Evolutionary conservation across 2,113 vertebrate species (phyloP).

Genomic region (Callionymus lyra): DNA sequence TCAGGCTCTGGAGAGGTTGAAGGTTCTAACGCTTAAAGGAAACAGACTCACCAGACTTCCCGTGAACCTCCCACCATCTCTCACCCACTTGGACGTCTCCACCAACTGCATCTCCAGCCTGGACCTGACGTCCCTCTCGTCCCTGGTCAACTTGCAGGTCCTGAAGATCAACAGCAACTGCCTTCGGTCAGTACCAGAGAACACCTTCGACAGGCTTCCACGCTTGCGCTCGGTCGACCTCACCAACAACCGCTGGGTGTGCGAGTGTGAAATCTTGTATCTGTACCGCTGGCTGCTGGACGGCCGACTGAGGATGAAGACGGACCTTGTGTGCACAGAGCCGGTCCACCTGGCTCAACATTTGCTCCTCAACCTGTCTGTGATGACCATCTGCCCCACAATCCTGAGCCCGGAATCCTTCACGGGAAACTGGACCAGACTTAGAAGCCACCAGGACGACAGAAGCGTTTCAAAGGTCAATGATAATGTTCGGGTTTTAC

Average conservation of each 20-base stretch:
- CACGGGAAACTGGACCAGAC: slow-evolving; percentile 11
- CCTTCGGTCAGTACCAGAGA: slow-evolving; percentile 60
- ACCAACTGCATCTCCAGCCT: slow-evolving; percentile 63
- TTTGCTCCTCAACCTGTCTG: slow-evolving; percentile 58
- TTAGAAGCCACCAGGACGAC: background rate
- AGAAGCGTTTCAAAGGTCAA: slow-evolving; percentile 1
- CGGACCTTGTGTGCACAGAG: slow-evolving; percentile 57
- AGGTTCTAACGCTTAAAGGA: slow-evolving; percentile 58
- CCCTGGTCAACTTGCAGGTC: slow-evolving; percentile 62
- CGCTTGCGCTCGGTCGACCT: slow-evolving; percentile 57
- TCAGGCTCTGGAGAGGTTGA: slow-evolving; percentile 43
- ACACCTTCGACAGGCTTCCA: slow-evolving; percentile 52
- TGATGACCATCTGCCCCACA: slow-evolving; percentile 58
- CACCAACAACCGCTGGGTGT: slow-evolving; percentile 65
- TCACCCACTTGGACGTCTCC: slow-evolving; percentile 64
- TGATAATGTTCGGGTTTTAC: slow-evolving; percentile 3
- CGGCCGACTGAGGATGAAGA: slow-evolving; percentile 48
- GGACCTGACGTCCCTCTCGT: slow-evolving; percentile 50
- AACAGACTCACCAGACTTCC: slow-evolving; percentile 60
- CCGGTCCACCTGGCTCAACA: slow-evolving; percentile 59
- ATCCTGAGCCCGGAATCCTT: slow-evolving; percentile 34
- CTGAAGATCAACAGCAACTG: slow-evolving; percentile 70
- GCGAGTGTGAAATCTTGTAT: slow-evolving; percentile 68
- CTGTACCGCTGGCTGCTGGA: slow-evolving; percentile 64
- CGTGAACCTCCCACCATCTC: slow-evolving; percentile 51